A percentile compares a stretch with the other conserved stretches of the same genome.
Evolutionary conservation across 2,888 invertebrate species (phyloP).

Genomic region (Synanthedon vespiformis): DNA sequence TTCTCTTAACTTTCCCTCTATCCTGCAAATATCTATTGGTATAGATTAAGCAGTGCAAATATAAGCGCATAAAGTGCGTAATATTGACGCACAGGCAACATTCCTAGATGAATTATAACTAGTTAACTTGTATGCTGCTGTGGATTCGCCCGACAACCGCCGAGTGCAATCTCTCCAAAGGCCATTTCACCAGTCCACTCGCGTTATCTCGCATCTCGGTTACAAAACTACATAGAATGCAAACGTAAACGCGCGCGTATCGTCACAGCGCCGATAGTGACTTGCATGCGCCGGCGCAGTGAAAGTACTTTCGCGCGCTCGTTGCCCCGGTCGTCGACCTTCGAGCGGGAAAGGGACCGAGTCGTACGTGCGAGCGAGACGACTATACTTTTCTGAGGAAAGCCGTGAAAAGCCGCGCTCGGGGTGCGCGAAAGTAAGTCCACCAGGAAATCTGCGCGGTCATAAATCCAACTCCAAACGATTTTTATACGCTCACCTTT

Average conservation of each 20-base stretch:
- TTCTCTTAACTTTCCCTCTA: too few species aligned
- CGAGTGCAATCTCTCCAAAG: slow-evolving; percentile 16
- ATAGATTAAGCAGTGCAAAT: background rate
- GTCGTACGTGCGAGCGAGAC: slow-evolving; percentile 30
- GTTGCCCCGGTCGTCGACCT: slow-evolving; percentile 65
- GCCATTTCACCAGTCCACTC: slow-evolving; percentile 36
- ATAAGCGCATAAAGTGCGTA: background rate
- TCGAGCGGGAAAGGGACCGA: slow-evolving; percentile 30
- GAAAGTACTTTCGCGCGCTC: slow-evolving; percentile 70
- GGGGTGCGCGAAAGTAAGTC: slow-evolving; percentile 50
- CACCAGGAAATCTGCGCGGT: slow-evolving; percentile 50
- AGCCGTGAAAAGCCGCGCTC: slow-evolving; percentile 49
- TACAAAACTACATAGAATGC: slow-evolving; percentile 27
- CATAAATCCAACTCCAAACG: slow-evolving; percentile 36
- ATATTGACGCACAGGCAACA: slow-evolving; percentile 20
- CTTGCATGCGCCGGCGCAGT: slow-evolving; percentile 59
- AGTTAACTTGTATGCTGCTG: slow-evolving; percentile 32
- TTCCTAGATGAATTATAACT: slow-evolving; percentile 53
- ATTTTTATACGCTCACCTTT: slow-evolving; percentile 53
- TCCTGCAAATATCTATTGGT: background rate
- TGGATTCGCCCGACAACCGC: slow-evolving; percentile 17
- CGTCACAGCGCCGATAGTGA: slow-evolving; percentile 35
- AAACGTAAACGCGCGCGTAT: slow-evolving; percentile 45
- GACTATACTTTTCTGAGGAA: slow-evolving; percentile 46
- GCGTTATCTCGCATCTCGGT: slow-evolving; percentile 30